Percentiles rank a stretch among this genome's conserved stretches.
Evolutionary conservation across 1,140 invertebrate genomes (phyloP).

Genomic region (Hirudo medicinalis): DNA sequence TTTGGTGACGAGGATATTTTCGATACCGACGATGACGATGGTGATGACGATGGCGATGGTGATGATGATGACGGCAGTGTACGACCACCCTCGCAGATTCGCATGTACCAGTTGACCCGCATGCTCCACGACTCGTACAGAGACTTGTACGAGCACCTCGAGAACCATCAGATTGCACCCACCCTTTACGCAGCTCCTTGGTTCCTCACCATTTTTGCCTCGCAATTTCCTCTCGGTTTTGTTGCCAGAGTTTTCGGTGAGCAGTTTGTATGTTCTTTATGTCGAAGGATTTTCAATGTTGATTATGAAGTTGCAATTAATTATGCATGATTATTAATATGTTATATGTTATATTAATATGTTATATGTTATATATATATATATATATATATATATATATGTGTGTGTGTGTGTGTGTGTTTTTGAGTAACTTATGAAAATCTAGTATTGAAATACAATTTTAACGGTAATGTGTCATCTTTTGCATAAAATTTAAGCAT

Average conservation of each 20-base stretch:
- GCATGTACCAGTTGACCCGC: conserved; percentile 80
- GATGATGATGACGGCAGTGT: no score
- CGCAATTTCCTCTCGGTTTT: conserved; percentile 88
- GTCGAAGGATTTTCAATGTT: no score
- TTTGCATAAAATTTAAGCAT: no score
- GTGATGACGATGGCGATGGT: no score
- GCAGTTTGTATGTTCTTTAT: conserved; percentile 25
- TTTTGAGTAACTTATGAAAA: not conserved
- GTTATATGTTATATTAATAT: no score
- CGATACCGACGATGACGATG: no score
- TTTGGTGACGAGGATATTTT: no score
- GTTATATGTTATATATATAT: not conserved
- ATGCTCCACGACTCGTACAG: conserved; percentile 73
- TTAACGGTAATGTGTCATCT: no score
- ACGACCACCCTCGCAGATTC: conserved; percentile 44
- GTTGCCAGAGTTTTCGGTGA: conserved; percentile 80
- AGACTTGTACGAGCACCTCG: conserved; percentile 73
- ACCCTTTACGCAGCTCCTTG: conserved; percentile 88
- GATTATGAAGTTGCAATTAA: not conserved
- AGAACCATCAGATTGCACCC: conserved; percentile 73
- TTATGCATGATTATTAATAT: no score
- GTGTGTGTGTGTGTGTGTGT: not conserved
- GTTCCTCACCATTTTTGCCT: conserved; percentile 87
- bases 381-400: no score
- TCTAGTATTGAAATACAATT: not conserved